Base-by-base conservation (phyloP, 2,113 vertebrate species). In the Stigmatopora nigra region DNA sequence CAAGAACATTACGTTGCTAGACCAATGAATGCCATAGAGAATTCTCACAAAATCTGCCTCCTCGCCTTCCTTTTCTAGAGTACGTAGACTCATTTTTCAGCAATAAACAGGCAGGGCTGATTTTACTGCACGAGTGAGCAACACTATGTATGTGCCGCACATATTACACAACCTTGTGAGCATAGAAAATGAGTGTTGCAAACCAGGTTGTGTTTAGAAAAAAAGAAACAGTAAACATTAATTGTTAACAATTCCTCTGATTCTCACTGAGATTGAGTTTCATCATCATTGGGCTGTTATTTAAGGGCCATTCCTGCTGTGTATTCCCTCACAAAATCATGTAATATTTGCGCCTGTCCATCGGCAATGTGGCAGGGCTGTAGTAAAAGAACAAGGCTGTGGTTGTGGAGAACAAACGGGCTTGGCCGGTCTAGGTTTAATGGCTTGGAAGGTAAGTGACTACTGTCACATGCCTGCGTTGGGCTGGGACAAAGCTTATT, bases 401-500 rank as follows among this genome's bases (percentile, higher is more conserved):
- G 65, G 55, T 49, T 71, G 19, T 45, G 2, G 2, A 75, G 63
- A 16, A 59, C 65, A 70, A 78, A 78, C 79, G 65, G 8, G 64
- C 55, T 0, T 36, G 68, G 79, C 69, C 75, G 74, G 77, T 77
- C 77, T 20, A 47, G 53, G 63, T 56, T 38, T 7, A 35, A 56
- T 58, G 52, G 71, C 60, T 36, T n/a, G 58, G 58, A 0, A 15
- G 44, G 61, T 69, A 77, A 53, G 73, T 31, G 59, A 48, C 70
- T n/a, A 10, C 70, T 61, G 69, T 79, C 79, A 71, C 79, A 76
- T 82, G 82, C 78, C 77, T 79, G 73, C 72, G 71, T 11, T 46
- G 78, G 82, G 80, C 77, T 69, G 68, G 73, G 48, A 82, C 80
- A 82, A 77, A 80, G 70, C 51, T 63, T 13, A 70, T 53, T 72